Percentiles rank a stretch among this genome's conserved stretches.
Evolutionary conservation across 2,113 vertebrate genomes (phyloP).

Genomic region (Neopipo cinnamomea): DNA sequence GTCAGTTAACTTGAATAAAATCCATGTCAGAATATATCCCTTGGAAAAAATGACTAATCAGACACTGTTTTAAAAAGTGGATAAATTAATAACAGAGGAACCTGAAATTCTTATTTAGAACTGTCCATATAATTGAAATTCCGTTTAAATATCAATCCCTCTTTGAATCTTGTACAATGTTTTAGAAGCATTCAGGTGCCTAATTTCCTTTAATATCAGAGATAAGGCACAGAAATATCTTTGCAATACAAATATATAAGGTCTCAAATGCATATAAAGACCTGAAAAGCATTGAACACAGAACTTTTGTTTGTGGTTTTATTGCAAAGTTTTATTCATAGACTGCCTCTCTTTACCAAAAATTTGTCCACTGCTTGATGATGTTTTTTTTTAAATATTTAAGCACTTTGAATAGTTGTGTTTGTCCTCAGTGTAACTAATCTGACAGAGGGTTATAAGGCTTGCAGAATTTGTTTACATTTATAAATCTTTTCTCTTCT

Average conservation of each 20-base stretch:
- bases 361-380: not conserved
- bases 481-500: not conserved
- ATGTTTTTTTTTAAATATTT: not conserved
- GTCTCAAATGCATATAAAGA: not conserved
- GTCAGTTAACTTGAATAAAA: not conserved
- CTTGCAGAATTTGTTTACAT: constrained; percentile 1
- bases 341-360: not conserved
- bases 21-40: fast-evolving
- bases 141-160: not conserved
- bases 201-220: not conserved
- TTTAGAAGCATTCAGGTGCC: not conserved
- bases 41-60: not conserved
- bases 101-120: not conserved
- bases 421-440: not conserved
- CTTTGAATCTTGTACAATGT: not conserved
- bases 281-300: not conserved
- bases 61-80: not conserved
- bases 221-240: not conserved
- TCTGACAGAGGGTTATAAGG: not conserved
- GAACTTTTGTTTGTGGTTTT: not conserved
- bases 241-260: not conserved
- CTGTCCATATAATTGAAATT: not conserved
- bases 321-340: not conserved
- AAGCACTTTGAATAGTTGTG: not conserved
- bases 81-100: not conserved